Percentiles rank a stretch among this genome's conserved stretches.
These are phyloP conservation scores for Toxotes lorentzi DNA, from an alignment of 2,797 vertebrate species.

Conservation along the genomic window DNA sequence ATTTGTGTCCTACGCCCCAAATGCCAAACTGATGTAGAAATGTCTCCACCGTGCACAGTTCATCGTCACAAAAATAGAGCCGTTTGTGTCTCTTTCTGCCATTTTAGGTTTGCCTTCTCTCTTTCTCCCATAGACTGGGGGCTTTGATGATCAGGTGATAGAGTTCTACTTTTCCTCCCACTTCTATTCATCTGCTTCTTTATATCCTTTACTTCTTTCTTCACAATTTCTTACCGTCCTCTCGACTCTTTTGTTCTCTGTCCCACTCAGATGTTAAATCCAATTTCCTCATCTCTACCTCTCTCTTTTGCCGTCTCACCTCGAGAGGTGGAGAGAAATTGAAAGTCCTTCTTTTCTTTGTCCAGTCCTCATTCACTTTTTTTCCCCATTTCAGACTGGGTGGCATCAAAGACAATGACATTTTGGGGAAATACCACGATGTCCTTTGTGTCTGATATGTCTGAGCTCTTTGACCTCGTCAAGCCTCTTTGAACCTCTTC, in stretches of 20 bases:
- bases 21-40: constrained; percentile 44
- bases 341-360: constrained; percentile 38
- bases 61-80: constrained; percentile 37
- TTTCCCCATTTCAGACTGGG: constrained; percentile 19
- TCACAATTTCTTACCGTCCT: constrained; percentile 36
- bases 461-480: constrained; percentile 48
- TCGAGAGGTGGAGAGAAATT: constrained; percentile 18
- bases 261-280: constrained; percentile 54
- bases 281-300: constrained; percentile 56
- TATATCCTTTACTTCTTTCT: constrained; percentile 36
- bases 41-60: constrained; percentile 9
- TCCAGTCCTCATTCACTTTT: constrained; percentile 23
- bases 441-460: constrained; percentile 42
- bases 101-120: constrained; percentile 33
- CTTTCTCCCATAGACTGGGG: constrained; percentile 4
- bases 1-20: background rate
- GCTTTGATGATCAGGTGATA: constrained; percentile 52
- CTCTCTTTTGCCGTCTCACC: constrained; percentile 34
- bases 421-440: constrained; percentile 65
- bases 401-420: constrained; percentile 70
- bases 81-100: constrained; percentile 19
- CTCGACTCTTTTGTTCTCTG: constrained; percentile 28
- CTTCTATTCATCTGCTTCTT: constrained; percentile 43
- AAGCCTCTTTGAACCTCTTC: constrained; percentile 34
- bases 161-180: constrained; percentile 51